Conservation (phyloP, 1,140 invertebrate species). For the Drosophila kikkawai region DNA sequence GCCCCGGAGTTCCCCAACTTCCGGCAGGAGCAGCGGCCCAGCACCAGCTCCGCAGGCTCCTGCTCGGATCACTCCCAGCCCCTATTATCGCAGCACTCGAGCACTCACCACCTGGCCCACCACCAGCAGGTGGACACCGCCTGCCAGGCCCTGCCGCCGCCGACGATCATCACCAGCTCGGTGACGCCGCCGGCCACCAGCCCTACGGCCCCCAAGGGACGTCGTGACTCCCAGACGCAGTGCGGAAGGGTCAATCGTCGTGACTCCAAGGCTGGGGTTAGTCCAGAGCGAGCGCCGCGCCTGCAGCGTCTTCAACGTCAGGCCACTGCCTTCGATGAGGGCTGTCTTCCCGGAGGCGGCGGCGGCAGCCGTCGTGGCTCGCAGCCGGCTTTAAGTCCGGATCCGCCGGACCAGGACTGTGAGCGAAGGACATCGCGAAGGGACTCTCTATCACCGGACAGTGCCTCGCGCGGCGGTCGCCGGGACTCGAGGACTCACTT, state of each 20-base stretch:
- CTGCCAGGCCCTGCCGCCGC: conserved; percentile 89
- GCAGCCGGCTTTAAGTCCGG: conserved; percentile 92
- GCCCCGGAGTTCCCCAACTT: conserved; percentile 86
- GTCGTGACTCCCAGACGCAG: conserved; percentile 94
- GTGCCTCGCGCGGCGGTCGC: conserved; percentile 89
- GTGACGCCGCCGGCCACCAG: conserved; percentile 92
- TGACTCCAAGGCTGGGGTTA: conserved; percentile 88
- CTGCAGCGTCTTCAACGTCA: conserved; percentile 92
- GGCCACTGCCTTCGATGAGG: conserved; percentile 95
- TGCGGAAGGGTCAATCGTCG: conserved; percentile 88
- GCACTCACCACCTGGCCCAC: conserved; percentile 68
- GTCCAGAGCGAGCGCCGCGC: conserved; percentile 89
- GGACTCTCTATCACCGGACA: conserved; percentile 95
- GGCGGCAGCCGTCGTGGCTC: conserved; percentile 89
- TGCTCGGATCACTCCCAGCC: conserved; percentile 86
- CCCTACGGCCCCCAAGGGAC: conserved; percentile 87
- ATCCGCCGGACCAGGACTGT: conserved; percentile 86
- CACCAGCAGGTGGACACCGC: conserved; percentile 86
- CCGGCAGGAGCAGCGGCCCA: conserved; percentile 90
- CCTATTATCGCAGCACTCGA: conserved; percentile 78
- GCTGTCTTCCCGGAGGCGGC: conserved; percentile 88
- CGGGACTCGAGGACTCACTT: conserved; percentile 91
- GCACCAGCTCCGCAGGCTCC: conserved; percentile 90
- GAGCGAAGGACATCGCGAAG: conserved; percentile 90
- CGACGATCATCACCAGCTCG: conserved; percentile 92